Percentiles rank a stretch among this genome's conserved stretches.
These are phyloP conservation scores for Rhopalosiphum nymphaeae DNA, from an alignment of 2,888 invertebrate genomes.

Conservation along the genomic window DNA sequence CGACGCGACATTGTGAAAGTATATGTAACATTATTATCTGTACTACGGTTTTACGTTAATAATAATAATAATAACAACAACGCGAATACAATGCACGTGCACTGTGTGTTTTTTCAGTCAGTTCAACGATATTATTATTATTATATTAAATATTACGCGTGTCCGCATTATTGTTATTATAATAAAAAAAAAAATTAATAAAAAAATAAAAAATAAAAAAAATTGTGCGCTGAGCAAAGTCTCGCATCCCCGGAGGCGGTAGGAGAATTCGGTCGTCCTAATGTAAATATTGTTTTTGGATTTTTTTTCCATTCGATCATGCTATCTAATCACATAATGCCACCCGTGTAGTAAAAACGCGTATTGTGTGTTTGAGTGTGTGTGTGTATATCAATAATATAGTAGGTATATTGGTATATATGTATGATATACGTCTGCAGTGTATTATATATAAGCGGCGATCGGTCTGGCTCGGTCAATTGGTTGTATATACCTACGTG, in stretches of 20 bases:
- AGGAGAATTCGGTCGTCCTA: slow-evolving; percentile 10
- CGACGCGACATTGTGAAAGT: slow-evolving; percentile 39
- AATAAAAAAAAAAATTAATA: neutral
- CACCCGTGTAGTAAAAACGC: slow-evolving; percentile 32
- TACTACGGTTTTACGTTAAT: slow-evolving; percentile 2
- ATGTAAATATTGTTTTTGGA: slow-evolving; percentile 49
- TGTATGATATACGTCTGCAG: neutral
- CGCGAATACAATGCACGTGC: neutral
- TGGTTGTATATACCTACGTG: slow-evolving; percentile 5
- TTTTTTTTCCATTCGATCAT: neutral
- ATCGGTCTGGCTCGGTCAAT: slow-evolving; percentile 44
- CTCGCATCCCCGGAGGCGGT: slow-evolving; percentile 9
- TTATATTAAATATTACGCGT: neutral
- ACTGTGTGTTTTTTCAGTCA: neutral
- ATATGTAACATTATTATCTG: neutral
- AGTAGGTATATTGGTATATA: neutral
- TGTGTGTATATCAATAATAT: neutral
- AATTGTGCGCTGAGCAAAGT: neutral
- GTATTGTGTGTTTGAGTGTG: slow-evolving; percentile 9
- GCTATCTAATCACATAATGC: neutral
- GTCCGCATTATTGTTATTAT: neutral
- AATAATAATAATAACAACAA: neutral
- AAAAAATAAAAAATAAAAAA: neutral
- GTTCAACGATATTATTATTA: neutral
- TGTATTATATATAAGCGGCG: neutral